Conservation (phyloP, 2,888 invertebrate genomes). For the Hoplodrina ambigua region DNA sequence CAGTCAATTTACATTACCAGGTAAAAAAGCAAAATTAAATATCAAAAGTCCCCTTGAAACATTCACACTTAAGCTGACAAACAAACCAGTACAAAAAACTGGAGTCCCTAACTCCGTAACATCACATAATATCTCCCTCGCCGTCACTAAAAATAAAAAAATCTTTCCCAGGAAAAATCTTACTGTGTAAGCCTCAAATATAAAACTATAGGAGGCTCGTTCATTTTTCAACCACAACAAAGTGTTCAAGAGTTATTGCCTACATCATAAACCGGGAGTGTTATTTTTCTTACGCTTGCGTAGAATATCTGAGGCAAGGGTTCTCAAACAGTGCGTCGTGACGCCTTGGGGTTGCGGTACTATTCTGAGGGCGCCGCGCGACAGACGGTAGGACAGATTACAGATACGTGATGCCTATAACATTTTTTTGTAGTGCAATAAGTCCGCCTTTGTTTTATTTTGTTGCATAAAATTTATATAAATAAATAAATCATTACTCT, state of each 20-base stretch:
- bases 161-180: conserved; percentile 20
- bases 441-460: too few relatives aligned
- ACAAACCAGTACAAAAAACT: conserved; percentile 8
- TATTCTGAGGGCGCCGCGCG: too few relatives aligned
- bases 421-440: too few relatives aligned
- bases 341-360: too few relatives aligned
- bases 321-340: too few relatives aligned
- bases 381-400: too few relatives aligned
- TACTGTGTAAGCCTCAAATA: conserved; percentile 36
- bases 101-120: conserved; percentile 9
- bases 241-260: conserved; percentile 69
- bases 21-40: too few relatives aligned
- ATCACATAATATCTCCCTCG: conserved; percentile 25
- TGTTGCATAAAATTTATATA: too few relatives aligned
- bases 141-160: conserved; percentile 34
- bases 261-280: conserved; percentile 63
- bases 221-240: conserved; percentile 70
- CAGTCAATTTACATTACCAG: not conserved
- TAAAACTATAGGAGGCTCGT: conserved; percentile 62
- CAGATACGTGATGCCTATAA: too few relatives aligned
- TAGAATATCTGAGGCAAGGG: conserved; percentile 11
- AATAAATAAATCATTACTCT: too few relatives aligned
- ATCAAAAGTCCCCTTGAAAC: not conserved
- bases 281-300: conserved; percentile 65
- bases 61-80: conserved; percentile 14